A percentile compares a stretch with the other conserved stretches of the same genome.
Conservation (phyloP, 2,888 invertebrate genomes). For the Arctia plantaginis region DNA sequence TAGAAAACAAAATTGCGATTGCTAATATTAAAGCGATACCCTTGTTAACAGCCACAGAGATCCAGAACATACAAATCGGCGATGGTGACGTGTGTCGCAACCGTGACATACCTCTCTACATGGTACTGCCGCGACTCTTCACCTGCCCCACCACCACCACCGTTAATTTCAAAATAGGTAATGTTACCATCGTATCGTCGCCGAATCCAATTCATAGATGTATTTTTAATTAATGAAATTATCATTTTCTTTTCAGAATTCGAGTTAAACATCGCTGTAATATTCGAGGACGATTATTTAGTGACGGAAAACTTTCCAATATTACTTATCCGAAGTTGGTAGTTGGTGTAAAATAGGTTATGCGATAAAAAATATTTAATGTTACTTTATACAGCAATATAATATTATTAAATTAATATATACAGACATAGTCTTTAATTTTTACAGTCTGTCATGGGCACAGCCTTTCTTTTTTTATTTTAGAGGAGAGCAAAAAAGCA, state of each 20-base stretch:
- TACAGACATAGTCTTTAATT: neutral
- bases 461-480: neutral
- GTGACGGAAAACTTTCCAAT: conserved; percentile 98
- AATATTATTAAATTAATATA: neutral
- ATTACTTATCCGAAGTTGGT: conserved; percentile 73
- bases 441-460: neutral
- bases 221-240: neutral
- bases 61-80: conserved; percentile 98
- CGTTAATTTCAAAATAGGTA: conserved; percentile 97
- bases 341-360: conserved; percentile 26
- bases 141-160: conserved; percentile 97
- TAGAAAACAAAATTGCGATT: neutral
- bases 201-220: neutral
- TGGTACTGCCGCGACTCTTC: conserved; percentile 98
- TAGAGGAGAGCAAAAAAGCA: too few relatives aligned
- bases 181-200: neutral
- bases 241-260: conserved; percentile 91
- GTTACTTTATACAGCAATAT: neutral
- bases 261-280: conserved; percentile 96
- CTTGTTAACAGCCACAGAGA: conserved; percentile 93
- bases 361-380: neutral
- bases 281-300: conserved; percentile 96
- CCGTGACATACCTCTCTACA: conserved; percentile 95
- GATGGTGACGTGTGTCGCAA: conserved; percentile 95
- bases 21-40: neutral